Evolutionary conservation across 2,888 invertebrate genomes (phyloP), one percentile per base, ranked within the genome.

Genomic region (Trissolcus japonicus): DNA sequence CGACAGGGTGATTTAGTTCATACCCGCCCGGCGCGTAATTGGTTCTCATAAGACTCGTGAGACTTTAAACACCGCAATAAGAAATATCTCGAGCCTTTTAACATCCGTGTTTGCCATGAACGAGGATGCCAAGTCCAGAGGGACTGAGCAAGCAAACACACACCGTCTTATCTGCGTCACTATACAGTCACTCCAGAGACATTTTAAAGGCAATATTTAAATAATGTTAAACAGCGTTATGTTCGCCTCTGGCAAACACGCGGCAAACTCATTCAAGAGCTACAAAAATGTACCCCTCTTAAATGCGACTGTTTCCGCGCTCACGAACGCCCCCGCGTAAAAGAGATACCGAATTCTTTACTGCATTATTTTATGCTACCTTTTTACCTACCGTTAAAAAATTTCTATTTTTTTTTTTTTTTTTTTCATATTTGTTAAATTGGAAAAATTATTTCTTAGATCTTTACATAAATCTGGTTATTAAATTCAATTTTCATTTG

Each of bases 171-270:
- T 84, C 85, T 84, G 80, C 80, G 81, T 79, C 81, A 82, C 82
- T 79, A 78, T 79, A 63, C 61, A 69, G 69, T 67, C 78, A 61
- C 72, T 67, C 62, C 46, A 67, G 59, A 77, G 80, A 80, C 79
- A 77, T 80, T 79, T 79, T 78, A 75, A 76, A 77, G 82, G 85
- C 85, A 83, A 86, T 86, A 85, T 86, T 86, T 85, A 86, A 86
- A 86, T 85, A 85, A 85, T 86, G 85, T 86, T 85, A 84, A 85
- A 84, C 83, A 80, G 78, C 81, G 81, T 78, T 68, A 81, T 83
- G 84, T 81, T 82, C 82, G 81, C 79, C 85, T 78, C 80, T 71
- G 79, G 80, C 81, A 85, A 85, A 85, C 82, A 85, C 69, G 57
- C 65, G 61, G 66, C 76, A 50, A 76, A 55, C 76, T 76, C 65